Evolutionary conservation across 2,888 invertebrate genomes (phyloP), one percentile per base, ranked within the genome.

Genomic region (Caradrina kadenii): DNA sequence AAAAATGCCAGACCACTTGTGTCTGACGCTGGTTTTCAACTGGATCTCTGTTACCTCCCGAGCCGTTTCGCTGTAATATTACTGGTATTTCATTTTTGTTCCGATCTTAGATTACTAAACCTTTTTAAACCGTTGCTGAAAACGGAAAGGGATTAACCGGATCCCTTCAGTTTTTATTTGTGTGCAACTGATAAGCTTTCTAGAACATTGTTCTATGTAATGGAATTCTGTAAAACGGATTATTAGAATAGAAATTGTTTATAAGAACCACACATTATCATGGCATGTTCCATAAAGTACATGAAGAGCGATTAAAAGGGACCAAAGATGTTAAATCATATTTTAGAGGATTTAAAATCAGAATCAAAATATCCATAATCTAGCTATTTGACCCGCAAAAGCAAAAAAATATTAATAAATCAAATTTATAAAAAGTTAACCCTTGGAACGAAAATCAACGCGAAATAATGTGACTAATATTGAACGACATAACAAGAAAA

Each of bases 101-200:
- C 15, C 21, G 15, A 71, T 53, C 39, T 26, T 48, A 56, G 45
- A 70, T 60, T 21, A 56, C 21, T 55, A 17, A 60, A 52, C 54
- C 22, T 61, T 65, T 71, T 70, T 42, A 54, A 22, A 59, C 54
- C 39, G 26, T 35, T 39, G 39, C 10, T 73, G 3, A 39, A 65
- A 73, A 21, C 17, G 19, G n/a, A 3, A 55, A 35, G 21, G 54
- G 17, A 22, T 42, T 39, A 19, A 48, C 7, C 0, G 45, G 50
- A 61, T 73, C 50, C 50, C 17, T 58, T 73, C 52, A 45, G 21
- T 39, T 56, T 21, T 17, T 26, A 22, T 60, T 45, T 31, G 15
- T 45, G 15, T 35, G 35, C 26, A 56, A 56, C 55, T 69, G 53
- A 62, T 49, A 54, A 48, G 61, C 61, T 54, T 39, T 22, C 10